Evolutionary conservation across 2,797 vertebrate species (phyloP).

Genomic region (Lateolabrax maculatus): DNA sequence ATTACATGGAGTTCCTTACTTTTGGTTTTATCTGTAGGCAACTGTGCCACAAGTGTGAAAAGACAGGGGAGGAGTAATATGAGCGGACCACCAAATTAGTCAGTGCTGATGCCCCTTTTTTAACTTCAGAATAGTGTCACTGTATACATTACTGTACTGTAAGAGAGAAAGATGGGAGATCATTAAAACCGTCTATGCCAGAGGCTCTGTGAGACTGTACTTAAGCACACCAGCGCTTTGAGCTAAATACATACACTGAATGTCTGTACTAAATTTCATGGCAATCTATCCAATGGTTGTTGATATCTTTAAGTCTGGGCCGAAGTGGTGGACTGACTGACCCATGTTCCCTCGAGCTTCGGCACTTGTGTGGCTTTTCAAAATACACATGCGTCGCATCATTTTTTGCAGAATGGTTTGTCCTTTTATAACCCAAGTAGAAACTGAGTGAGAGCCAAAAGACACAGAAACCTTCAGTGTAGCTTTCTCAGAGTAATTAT

Average conservation of each 20-base stretch:
- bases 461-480: not conserved
- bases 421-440: not conserved
- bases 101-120: not conserved
- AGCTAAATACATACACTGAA: not conserved
- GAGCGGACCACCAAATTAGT: not conserved
- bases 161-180: not conserved
- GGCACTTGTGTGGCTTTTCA: not conserved
- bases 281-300: not conserved
- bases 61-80: not conserved
- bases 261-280: not conserved
- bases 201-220: not conserved
- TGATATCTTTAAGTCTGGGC: not conserved
- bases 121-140: not conserved
- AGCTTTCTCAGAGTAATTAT: slow-evolving; percentile 16
- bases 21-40: not conserved
- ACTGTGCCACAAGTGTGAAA: not conserved
- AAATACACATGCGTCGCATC: not conserved
- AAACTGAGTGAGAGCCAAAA: not conserved
- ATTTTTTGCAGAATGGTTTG: not conserved
- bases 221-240: no score
- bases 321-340: not conserved
- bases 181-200: not conserved
- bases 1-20: not conserved
- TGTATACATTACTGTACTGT: not conserved
- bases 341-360: not conserved